Percentiles rank a stretch among this genome's conserved stretches.
Conservation (phyloP, 1,140 invertebrate genomes). For the Cydia pomonella region DNA sequence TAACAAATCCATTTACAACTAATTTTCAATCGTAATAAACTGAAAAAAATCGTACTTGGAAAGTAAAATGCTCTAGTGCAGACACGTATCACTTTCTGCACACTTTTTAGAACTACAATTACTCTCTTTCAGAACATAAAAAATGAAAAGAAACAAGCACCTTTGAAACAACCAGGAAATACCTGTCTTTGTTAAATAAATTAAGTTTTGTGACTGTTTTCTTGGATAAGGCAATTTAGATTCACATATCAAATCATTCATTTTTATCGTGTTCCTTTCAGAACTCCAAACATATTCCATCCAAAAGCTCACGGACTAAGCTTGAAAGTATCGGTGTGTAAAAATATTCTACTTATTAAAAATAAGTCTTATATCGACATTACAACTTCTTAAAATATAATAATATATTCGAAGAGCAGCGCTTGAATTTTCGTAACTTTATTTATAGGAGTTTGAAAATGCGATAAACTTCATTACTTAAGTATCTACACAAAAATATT, state of each 20-base stretch:
- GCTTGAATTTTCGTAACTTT: not conserved
- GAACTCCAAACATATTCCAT: not conserved
- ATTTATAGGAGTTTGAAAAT: slow-evolving; percentile 19
- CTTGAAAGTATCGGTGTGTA: not conserved
- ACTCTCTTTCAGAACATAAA: too few species aligned
- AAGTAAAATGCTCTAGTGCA: too few species aligned
- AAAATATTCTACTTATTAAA: slow-evolving; percentile 23
- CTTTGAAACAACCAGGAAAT: not conserved
- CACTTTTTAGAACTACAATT: too few species aligned
- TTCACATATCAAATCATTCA: not conserved
- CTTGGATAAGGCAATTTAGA: not conserved
- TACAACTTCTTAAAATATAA: slow-evolving; percentile 18
- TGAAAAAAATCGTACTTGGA: too few species aligned
- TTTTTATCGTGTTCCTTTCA: not conserved
- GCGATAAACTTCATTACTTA: slow-evolving; percentile 9
- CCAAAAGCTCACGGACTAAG: not conserved
- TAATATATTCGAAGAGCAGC: not conserved
- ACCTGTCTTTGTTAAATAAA: not conserved
- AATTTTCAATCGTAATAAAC: too few species aligned
- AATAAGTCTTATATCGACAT: slow-evolving; percentile 22
- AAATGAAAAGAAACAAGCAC: too few species aligned
- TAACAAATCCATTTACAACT: too few species aligned
- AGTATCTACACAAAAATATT: slow-evolving; percentile 18
- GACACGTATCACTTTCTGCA: too few species aligned
- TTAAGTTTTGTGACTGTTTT: not conserved